Percentiles rank a stretch among this genome's conserved stretches.
Conservation (phyloP, 2,888 invertebrate species). For the Alcis repandata region DNA sequence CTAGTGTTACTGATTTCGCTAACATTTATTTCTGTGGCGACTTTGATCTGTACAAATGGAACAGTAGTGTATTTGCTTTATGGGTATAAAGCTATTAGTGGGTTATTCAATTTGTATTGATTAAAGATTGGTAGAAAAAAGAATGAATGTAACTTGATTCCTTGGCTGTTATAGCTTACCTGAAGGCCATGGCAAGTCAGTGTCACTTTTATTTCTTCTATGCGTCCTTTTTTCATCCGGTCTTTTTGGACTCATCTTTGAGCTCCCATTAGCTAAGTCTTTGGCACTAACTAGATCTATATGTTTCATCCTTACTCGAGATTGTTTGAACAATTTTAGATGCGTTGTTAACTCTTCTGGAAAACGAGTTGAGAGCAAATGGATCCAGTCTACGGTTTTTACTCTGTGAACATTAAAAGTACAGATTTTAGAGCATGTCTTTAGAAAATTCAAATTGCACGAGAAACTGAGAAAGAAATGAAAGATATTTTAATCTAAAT, state of each 20-base stretch:
- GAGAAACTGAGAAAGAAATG: not conserved
- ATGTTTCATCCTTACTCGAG: conserved; percentile 86
- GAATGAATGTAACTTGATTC: too few species aligned
- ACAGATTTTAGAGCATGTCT: too few species aligned
- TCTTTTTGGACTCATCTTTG: conserved; percentile 75
- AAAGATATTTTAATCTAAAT: too few species aligned
- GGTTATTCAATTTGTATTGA: too few species aligned
- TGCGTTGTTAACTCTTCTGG: conserved; percentile 97
- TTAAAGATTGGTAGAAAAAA: too few species aligned
- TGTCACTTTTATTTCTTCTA: conserved; percentile 91
- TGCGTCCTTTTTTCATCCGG: conserved; percentile 85
- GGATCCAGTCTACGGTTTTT: conserved; percentile 96
- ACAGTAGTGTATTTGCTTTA: too few species aligned
- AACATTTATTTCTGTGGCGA: too few species aligned
- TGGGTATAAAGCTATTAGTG: too few species aligned
- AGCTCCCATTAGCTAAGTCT: conserved; percentile 75
- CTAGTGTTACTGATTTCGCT: too few species aligned
- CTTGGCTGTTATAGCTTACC: conserved; percentile 61
- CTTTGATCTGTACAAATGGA: too few species aligned
- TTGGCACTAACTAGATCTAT: conserved; percentile 76
- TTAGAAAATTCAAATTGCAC: not conserved
- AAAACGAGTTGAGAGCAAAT: conserved; percentile 93
- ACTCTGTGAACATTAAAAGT: conserved; percentile 69
- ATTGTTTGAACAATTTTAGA: conserved; percentile 94
- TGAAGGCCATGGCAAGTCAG: conserved; percentile 89